Evolutionary conservation across 1,140 invertebrate species (phyloP).

Genomic region (Phymastichus coffea): DNA sequence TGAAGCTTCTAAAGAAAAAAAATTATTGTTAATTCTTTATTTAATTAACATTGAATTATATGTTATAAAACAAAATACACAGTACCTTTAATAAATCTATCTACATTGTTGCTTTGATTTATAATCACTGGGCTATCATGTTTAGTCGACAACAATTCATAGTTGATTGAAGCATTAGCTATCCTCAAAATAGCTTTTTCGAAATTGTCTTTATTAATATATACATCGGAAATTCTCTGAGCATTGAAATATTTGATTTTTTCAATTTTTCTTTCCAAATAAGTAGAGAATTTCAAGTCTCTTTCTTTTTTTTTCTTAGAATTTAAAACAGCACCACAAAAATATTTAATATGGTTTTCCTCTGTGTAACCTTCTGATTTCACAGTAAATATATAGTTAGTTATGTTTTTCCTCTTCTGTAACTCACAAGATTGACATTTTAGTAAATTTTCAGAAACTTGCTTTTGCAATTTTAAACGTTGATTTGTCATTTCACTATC

Average conservation of each 20-base stretch:
- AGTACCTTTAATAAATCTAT: conserved; percentile 37
- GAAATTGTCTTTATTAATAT: conserved; percentile 30
- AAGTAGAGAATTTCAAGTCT: conserved; percentile 46
- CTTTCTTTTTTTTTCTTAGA: conserved; percentile 51
- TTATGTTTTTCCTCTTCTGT: conserved; percentile 29
- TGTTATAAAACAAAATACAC: conserved; percentile 1
- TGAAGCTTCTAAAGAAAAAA: conserved; percentile 58
- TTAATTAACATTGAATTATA: background rate
- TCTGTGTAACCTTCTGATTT: conserved; percentile 48
- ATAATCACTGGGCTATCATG: conserved; percentile 57
- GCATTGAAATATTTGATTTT: conserved; percentile 47
- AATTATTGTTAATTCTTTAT: background rate
- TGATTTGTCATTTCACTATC: conserved; percentile 44
- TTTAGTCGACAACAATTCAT: conserved; percentile 67
- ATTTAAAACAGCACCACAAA: conserved; percentile 59
- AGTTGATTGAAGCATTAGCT: conserved; percentile 62
- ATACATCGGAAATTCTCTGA: conserved; percentile 47
- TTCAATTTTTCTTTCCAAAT: conserved; percentile 38
- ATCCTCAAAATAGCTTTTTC: conserved; percentile 51
- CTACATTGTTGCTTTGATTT: background rate
- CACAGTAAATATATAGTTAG: conserved; percentile 50
- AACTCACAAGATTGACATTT: conserved; percentile 38
- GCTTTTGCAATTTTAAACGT: conserved; percentile 48
- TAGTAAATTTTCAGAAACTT: conserved; percentile 48
- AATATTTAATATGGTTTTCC: conserved; percentile 35